Evolutionary conservation across 92 coral and sea anemone species (phyloP), one percentile per base, ranked within the genome.

Genomic region (Umimayanthus chanpuru): DNA sequence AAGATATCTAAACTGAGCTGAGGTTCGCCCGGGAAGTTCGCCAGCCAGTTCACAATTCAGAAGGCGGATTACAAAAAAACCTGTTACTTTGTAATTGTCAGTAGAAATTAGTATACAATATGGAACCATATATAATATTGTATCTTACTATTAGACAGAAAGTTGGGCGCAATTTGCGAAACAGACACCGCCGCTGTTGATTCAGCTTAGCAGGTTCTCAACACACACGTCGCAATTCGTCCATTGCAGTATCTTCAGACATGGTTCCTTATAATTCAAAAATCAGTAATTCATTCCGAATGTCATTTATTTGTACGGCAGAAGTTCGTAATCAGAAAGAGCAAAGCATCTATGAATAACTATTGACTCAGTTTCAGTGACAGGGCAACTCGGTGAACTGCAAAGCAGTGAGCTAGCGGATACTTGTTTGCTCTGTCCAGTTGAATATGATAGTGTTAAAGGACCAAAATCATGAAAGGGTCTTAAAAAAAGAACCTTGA

Each of bases 151-250:
- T 75, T 75, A 75, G 53, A 18, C 28, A 75, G 79, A 21, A 75
- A 75, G 50, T 75, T 75, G 11, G 23, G 43, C 12, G 44, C 53
- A 61, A 21, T 61, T 61, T 20, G 68, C 44, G 15, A 41, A 32
- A 38, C 25, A 55, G 25, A 50, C 82, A 26, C 25, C 23, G 16
- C 58, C 65, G 4, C 40, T 79, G 68, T 79, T 79, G 82, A 79
- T 68, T 10, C 82, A 79, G 82, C 82, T 79, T 79, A 6, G 66
- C 82, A 79, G 82, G 44, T 25, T 50, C 9, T 36, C 14, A 32
- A 75, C 47, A 75, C 53, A 53, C 53, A 11, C 4, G 79, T 39
- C 66, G 23, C 65, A 26, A 4, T 20, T 79, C 26, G 38, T 56
- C 41, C 65, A 50, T 25, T 79, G 82, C 82, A 4, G 36, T 49